phyloP scores from a whole-genome alignment of 2,797 vertebrate species.

The Falco naumanni region DNA sequence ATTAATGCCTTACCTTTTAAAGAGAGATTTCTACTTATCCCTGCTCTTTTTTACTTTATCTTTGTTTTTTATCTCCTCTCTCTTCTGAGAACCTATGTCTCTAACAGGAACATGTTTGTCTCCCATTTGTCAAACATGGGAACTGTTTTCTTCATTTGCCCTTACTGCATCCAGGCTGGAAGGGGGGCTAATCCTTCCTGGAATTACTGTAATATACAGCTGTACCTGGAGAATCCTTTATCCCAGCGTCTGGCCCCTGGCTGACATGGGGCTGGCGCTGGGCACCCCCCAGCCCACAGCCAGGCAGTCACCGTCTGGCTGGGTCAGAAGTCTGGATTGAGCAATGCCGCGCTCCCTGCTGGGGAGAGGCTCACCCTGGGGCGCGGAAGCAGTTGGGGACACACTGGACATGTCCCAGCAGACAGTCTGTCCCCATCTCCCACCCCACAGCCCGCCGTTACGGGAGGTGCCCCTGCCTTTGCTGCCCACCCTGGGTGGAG shows the following conservation, averaged over 20 bases:
- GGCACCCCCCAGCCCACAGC: background rate
- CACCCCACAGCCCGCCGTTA: background rate
- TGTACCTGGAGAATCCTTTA: background rate
- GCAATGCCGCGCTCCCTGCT: background rate
- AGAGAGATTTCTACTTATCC: background rate
- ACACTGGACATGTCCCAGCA: accelerated
- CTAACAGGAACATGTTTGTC: background rate
- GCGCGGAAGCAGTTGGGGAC: accelerated
- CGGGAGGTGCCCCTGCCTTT: background rate
- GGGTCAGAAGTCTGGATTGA: background rate
- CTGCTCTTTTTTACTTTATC: background rate
- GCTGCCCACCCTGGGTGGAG: background rate
- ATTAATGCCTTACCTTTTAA: background rate
- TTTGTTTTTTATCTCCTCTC: background rate
- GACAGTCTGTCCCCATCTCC: background rate
- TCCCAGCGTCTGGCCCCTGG: accelerated
- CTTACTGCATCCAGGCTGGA: background rate
- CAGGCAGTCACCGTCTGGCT: accelerated
- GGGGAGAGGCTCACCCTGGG: accelerated
- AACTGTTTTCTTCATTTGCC: background rate
- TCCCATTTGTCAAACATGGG: accelerated
- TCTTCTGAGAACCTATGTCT: background rate
- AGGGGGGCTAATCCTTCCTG: background rate
- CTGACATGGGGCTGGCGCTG: background rate
- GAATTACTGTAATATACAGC: background rate